A percentile compares a stretch with the other conserved stretches of the same genome.
Conservation (phyloP, 2,888 invertebrate genomes). For the Pyrrhosoma nymphula region DNA sequence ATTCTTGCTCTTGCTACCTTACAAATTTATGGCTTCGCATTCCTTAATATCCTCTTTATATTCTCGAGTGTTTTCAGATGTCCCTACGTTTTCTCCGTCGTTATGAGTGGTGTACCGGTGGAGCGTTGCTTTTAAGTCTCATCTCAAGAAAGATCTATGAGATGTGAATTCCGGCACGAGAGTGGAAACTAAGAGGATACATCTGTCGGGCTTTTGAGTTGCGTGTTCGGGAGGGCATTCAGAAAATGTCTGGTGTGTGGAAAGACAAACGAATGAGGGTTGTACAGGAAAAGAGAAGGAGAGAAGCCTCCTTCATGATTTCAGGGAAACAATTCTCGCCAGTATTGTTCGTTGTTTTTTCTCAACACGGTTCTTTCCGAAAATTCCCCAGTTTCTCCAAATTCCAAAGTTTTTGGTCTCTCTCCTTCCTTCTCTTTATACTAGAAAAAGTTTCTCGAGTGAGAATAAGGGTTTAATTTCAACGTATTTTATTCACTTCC, state of each 20-base stretch:
- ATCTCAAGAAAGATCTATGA: neutral
- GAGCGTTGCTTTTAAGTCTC: neutral
- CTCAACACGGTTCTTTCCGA: no score
- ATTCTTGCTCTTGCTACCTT: no score
- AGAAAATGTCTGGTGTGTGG: neutral
- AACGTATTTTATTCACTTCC: neutral
- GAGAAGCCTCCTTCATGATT: neutral
- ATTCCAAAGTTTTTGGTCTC: neutral
- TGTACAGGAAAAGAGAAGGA: neutral
- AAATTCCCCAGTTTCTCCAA: no score
- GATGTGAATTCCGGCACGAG: neutral
- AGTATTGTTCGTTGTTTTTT: no score
- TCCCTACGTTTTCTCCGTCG: neutral
- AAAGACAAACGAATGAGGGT: neutral
- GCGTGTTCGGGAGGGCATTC: no score
- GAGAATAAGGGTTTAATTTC: neutral
- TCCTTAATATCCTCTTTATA: neutral
- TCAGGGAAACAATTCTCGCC: no score
- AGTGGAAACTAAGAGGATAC: neutral
- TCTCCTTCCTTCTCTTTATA: neutral
- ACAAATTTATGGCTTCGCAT: no score
- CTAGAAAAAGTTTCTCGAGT: neutral
- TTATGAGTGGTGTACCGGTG: neutral
- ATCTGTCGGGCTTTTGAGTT: neutral
- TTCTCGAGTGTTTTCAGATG: neutral